Evolutionary conservation across 2,888 invertebrate species (phyloP), one percentile per base, ranked within the genome.

Genomic region (Ophraella communa): DNA sequence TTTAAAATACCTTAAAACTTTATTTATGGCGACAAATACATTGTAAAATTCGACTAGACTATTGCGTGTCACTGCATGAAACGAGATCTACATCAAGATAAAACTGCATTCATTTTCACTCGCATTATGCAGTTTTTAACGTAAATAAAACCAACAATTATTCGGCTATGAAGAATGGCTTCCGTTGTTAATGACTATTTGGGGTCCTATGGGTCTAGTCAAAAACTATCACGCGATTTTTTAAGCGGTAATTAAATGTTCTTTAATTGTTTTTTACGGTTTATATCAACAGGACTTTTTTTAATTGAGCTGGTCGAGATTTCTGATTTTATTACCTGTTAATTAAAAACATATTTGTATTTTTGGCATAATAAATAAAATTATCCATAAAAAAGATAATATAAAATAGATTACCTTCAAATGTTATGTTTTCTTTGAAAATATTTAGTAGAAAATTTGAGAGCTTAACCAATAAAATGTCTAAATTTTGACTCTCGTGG

Each of bases 141-240:
- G 74, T 70, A 74, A 72, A 74, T 76, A 68, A 73, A 69, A 75
- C 75, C 69, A 72, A 74, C 76, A 74, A 74, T 76, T 76, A 75
- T 71, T 68, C 71, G 73, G 73, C 73, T 73, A 75, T 76, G 74
- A 75, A 72, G 73, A 71, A 76, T 68, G 71, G 73, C 73, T 76
- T 76, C 76, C 76, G 69, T 64, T 72, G 72, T 69, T 76, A 75
- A 76, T 72, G 68, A 72, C 71, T 66, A 68, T 64, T 67, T 67
- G 71, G 71, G 71, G 73, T 66, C 67, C 68, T 58, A 62, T 47
- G 62, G 58, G 54, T 59, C 33, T 21, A 47, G 64, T 62, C 64
- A 67, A 73, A 70, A 71, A 73, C 54, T 49, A 68, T 67, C 74
- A 74, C 74, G 74, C 74, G 66, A 74, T 69, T 55, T 57, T 73